These are phyloP conservation scores for Rhaphigaster nebulosa DNA, from an alignment of 2,888 invertebrate species.

Conservation along the genomic window DNA sequence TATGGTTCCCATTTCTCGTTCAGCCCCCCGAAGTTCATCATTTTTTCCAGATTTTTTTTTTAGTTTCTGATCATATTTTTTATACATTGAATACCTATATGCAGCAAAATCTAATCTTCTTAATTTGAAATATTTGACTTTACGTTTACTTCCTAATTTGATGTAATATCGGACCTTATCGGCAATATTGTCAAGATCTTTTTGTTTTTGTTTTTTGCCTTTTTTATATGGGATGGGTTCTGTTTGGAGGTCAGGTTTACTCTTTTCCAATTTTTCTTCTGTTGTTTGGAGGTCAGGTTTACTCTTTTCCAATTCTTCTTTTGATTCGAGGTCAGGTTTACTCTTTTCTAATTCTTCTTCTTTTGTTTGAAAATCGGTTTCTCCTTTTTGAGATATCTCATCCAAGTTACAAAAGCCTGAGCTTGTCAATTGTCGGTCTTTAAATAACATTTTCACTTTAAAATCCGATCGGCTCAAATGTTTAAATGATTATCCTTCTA, in stretches of 20 bases:
- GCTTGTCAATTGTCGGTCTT: neutral
- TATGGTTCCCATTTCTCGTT: slow-evolving; percentile 28
- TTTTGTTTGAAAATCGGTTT: neutral
- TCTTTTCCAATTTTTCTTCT: neutral
- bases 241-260: neutral
- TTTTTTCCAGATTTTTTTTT: neutral
- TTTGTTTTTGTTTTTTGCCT: neutral
- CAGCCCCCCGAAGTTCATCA: neutral
- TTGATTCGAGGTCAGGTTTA: too few relatives aligned
- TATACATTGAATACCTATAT: neutral
- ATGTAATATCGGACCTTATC: neutral
- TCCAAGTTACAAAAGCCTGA: neutral
- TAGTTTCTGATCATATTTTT: neutral
- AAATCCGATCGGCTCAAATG: too few relatives aligned
- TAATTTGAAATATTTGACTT: neutral
- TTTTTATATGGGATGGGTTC: neutral
- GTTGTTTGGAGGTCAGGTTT: too few relatives aligned
- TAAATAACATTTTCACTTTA: too few relatives aligned
- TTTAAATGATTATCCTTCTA: too few relatives aligned
- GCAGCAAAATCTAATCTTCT: neutral
- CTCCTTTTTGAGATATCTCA: neutral
- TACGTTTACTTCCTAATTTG: neutral
- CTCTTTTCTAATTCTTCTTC: too few relatives aligned
- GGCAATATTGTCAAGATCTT: neutral
- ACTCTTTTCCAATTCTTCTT: too few relatives aligned